Base-by-base conservation (phyloP, 1,140 invertebrate species). In the Heliconius himera region DNA sequence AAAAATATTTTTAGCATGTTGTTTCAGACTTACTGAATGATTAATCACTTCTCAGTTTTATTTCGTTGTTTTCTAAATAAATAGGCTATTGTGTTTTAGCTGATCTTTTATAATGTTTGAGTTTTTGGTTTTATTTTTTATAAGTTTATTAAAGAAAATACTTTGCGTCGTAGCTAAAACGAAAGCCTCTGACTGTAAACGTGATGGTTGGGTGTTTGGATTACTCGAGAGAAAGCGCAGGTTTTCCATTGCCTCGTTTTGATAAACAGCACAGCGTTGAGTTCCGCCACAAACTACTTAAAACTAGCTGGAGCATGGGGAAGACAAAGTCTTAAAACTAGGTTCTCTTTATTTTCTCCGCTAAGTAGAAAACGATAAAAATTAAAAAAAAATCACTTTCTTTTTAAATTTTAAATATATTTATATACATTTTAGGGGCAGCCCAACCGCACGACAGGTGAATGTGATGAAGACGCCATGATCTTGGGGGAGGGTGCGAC, bases 371-470 rank as follows among this genome's bases (percentile, higher is more conserved):
- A 51, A 51, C 18, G 46, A 18, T 16, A 18, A 49, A 49, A 18
- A 4, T 5, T 49, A 5, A 3, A 49, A 49, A 49, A 49, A 49
- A 49, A 49, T 0, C n/a, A n/a, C n/a, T n/a, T n/a, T n/a, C 1
- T 51, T 51, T 51, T 20, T 16, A 51, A 2, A 51, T 51, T 51
- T 51, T 20, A 6, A 20, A 51, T 18, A 8, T 5, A 46, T 46
- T 46, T 46, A 46, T 16, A 46, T 73, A 51, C n/a, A 20, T 54
- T 76, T 56, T 85, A 97, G 97, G 97, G 97, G 16, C 97, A 98
- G 87, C 97, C 97, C 0, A 97, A 98, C 86, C 94, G 97, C 70
- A 95, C 92, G n/a, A 97, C 97, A 0, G 97, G 97, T 1, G 95
- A 96, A 22, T 98, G 97, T 82, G 97, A 98, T 78, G 96, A 96